phyloP scores from a whole-genome alignment of 2,888 invertebrate species.

The Machimus atricapillus region DNA sequence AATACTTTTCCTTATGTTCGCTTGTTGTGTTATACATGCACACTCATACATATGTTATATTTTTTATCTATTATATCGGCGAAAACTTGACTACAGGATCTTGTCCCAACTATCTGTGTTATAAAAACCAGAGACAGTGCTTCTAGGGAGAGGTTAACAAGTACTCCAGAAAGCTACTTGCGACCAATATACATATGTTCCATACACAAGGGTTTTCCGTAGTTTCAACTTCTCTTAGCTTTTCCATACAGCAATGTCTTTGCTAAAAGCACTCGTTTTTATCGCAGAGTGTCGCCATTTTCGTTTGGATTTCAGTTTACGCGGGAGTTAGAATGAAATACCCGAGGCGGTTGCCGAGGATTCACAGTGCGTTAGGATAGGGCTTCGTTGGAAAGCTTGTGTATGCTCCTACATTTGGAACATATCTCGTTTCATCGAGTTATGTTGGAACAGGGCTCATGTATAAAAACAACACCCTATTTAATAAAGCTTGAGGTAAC shows the following conservation, averaged over 20 bases:
- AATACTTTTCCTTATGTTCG: too few species aligned
- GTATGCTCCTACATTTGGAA: not conserved
- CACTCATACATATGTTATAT: too few species aligned
- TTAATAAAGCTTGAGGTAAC: constrained; percentile 50
- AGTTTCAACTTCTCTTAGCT: not conserved
- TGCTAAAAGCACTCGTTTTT: not conserved
- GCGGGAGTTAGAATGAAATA: not conserved
- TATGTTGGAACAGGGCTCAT: not conserved
- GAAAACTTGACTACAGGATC: too few species aligned
- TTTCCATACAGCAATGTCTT: not conserved
- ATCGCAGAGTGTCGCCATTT: not conserved
- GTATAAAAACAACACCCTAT: constrained; percentile 47
- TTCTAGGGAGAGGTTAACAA: too few species aligned
- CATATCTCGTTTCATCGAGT: not conserved
- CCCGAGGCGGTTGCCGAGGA: too few species aligned
- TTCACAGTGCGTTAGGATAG: not conserved
- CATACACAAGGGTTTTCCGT: too few species aligned
- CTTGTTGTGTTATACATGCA: too few species aligned
- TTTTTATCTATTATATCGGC: too few species aligned
- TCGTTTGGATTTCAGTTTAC: not conserved
- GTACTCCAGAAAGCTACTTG: too few species aligned
- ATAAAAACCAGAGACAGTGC: too few species aligned
- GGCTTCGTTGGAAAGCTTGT: not conserved
- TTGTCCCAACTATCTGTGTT: too few species aligned
- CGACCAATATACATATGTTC: too few species aligned